Base-by-base conservation (phyloP, 2,888 invertebrate genomes). In the Cryptus viduatorius region DNA sequence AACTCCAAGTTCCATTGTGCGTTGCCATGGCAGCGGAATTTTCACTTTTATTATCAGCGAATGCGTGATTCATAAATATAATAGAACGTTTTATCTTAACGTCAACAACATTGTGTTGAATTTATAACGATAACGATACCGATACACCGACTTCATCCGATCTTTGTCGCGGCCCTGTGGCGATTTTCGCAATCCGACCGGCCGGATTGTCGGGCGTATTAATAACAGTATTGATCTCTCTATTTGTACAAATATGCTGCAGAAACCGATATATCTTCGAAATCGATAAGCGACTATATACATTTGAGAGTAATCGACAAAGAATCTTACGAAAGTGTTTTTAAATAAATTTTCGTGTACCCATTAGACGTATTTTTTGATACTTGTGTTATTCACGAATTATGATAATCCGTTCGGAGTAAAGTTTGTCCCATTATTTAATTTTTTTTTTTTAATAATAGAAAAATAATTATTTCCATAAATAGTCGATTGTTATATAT, bases 31-130 rank as follows among this genome's bases (percentile, higher is more conserved):
- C 67, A 67, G 56, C 71, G 82, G 72, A 78, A 82, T 73, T 82
- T 82, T 78, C 53, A 67, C 73, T 82, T 73, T 73, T 72, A 69
- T 73, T 72, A 69, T 82, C 68, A 73, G 61, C 78, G 67, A 78
- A 68, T 42, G 46, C 61, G 31, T 82, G 78, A 82, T 72, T 77
- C 82, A 82, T 78, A 42, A 64, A 14, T 61, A 53, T 56, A 19
- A 16, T 53, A 19, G 31, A 24, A 31, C 10, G n/a, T 61, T 78
- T 79, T 79, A 79, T 79, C 79, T 69, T 8, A 50, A 37, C 19
- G 50, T 31, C 79, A 67, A 83, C 69, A 79, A 46, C 44, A 56
- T 69, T 37, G 76, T 12, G 61, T 64, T 77, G 44, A 64, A 64
- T 78, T 77, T 82, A 37, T 79, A 4, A 53, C 68, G 79, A 83